Percentiles rank a stretch among this genome's conserved stretches.
These are phyloP conservation scores for Gasterosteus nipponicus DNA, from an alignment of 2,113 vertebrate genomes.

Conservation along the genomic window DNA sequence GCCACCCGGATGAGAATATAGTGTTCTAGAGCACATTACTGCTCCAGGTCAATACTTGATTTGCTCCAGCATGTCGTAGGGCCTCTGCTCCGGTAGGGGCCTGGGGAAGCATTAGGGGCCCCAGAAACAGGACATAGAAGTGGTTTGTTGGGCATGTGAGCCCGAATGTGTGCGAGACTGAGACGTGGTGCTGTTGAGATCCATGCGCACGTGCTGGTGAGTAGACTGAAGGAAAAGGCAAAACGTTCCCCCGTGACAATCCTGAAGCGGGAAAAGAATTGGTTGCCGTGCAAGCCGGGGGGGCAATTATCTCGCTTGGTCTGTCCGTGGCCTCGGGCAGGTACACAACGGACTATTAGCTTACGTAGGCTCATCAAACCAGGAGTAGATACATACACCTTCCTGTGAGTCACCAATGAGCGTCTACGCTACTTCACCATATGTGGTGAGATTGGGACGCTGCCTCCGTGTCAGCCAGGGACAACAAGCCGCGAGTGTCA, in stretches of 20 bases:
- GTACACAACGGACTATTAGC: conserved; percentile 7
- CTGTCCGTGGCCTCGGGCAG: neutral
- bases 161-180: conserved; percentile 37
- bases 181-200: conserved; percentile 24
- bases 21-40: conserved; percentile 93
- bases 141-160: conserved; percentile 68
- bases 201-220: conserved; percentile 71
- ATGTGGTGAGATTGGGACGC: conserved; percentile 51
- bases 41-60: conserved; percentile 96
- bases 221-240: conserved; percentile 88
- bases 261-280: no score
- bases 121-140: conserved; percentile 81
- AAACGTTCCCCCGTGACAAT: conserved; percentile 79
- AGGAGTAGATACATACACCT: conserved; percentile 11
- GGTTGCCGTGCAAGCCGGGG: no score
- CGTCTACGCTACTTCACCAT: conserved; percentile 38
- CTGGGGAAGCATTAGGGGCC: conserved; percentile 88
- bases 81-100: conserved; percentile 87
- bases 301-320: neutral
- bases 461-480: conserved; percentile 53
- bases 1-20: conserved; percentile 95
- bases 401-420: conserved; percentile 28
- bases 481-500: conserved; percentile 65
- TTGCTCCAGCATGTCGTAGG: conserved; percentile 92
- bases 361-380: conserved; percentile 65